Base-by-base conservation (phyloP, 2,888 invertebrate species). In the Noctua janthina region DNA sequence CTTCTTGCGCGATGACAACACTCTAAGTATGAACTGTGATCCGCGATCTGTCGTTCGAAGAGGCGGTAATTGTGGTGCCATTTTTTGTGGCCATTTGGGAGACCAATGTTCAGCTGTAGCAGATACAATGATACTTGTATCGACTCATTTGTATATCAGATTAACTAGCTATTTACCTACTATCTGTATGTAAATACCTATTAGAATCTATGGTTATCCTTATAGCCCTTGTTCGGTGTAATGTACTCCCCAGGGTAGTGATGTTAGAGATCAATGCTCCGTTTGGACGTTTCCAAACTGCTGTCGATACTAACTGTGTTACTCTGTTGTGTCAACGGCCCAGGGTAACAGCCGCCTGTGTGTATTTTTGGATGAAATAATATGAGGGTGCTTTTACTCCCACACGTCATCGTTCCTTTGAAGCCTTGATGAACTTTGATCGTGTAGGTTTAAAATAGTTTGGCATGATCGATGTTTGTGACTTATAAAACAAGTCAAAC, bases 261-360 rank as follows among this genome's bases (percentile, higher is more conserved):
- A 56, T 79, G 77, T 83, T 82, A 64, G 71, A 74, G 86, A 76
- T 79, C 83, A 86, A 80, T 67, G 77, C 35, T 77, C 67, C 43
- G 59, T 73, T 66, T 70, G 73, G 62, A 76, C 64, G 39, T 81
- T 76, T 59, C 54, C 71, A 68, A 43, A 79, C 51, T 78, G 64
- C 51, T 80, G 66, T 77, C 66, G 66, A 80, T 74, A 77, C 76
- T 71, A 76, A 78, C 56, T 66, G 11, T 35, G 35, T 83, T 64
- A 74, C 46, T 39, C 46, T 72, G 35, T 67, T 56, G 15, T 51
- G 59, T 29, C 49, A 72, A 20, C 7, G n/a, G 13, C 15, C 4
- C 11, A 62, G 6, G 51, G 4, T 17, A 13, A 56, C 17, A 70
- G 35, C 17, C 43, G 13, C 7, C 23, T 6, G 8, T n/a, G 20